Evolutionary conservation across 1,140 invertebrate genomes (phyloP), one percentile per base, ranked within the genome.

Genomic region (Lepidurus arcticus): DNA sequence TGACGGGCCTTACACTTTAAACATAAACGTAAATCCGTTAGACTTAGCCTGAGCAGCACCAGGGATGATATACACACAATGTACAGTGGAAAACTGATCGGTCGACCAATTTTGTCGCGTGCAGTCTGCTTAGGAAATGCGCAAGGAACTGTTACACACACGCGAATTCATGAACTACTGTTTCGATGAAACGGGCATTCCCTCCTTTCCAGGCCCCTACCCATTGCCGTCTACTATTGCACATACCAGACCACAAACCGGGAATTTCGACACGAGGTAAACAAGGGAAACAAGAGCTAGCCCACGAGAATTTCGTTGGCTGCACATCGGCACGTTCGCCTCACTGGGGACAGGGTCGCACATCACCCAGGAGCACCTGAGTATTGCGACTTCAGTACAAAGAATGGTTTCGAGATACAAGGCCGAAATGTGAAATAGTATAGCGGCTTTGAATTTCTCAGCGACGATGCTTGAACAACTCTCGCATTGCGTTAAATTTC

Each of bases 201-300:
- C 53, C 53, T 65, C 1, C 53, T 65, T 21, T 21, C 53, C 16
- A 65, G 53, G 53, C 5, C 53, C 53, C 53, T 65, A 65, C 53
- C 53, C 53, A 65, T 65, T 65, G 53, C 53, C n/a, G 53, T 65
- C 53, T 65, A 65, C 9, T 65, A 65, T 65, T 65, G 53, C 53
- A 65, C 53, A 65, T 65, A 65, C n/a, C 53, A 65, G 53, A 65
- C 53, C 53, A 65, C 53, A 65, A 65, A 65, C 53, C 53, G 53
- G 53, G 53, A 65, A 65, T 65, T 65, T 65, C 53, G 53, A 65
- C 53, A 65, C 53, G 53, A 65, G 21, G 53, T 65, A 65, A 65
- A 65, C 53, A 65, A 65, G 53, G 53, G 53, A 13, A 34, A 34
- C 34, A 34, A 34, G 16, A 65, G 53, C 21, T 21, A 65, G 53